These are phyloP conservation scores for Drosophila gunungcola DNA, from an alignment of 1,140 invertebrate species.

Conservation along the genomic window DNA sequence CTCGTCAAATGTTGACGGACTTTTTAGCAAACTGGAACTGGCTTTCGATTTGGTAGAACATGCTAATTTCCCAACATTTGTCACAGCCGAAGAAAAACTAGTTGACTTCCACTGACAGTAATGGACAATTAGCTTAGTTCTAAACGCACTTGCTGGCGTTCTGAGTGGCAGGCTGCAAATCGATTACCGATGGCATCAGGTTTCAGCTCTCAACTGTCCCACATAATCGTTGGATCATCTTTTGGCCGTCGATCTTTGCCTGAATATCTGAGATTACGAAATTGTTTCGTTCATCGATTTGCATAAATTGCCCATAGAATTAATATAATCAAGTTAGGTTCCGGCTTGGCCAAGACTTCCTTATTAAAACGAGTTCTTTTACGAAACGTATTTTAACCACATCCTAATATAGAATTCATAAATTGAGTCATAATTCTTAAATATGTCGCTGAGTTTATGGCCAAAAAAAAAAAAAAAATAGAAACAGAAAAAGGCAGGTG, in stretches of 20 bases:
- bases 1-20: constrained; percentile 31
- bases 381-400: constrained; percentile 24
- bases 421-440: constrained; percentile 54
- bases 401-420: constrained; percentile 59
- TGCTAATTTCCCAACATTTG: constrained; percentile 51
- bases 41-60: constrained; percentile 22
- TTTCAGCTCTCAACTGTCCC: constrained; percentile 16
- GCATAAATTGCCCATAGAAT: constrained; percentile 58
- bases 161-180: constrained; percentile 37
- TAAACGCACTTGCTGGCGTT: constrained; percentile 43
- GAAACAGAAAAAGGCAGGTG: constrained; percentile 17
- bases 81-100: constrained; percentile 50
- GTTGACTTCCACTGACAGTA: constrained; percentile 48
- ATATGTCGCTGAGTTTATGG: constrained; percentile 27
- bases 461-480: constrained; percentile 4
- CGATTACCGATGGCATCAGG: constrained; percentile 21
- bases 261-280: constrained; percentile 26
- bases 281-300: constrained; percentile 42
- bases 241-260: constrained; percentile 11
- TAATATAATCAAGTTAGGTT: constrained; percentile 54
- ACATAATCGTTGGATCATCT: constrained; percentile 25
- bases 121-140: constrained; percentile 74
- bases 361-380: constrained; percentile 68
- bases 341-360: constrained; percentile 61
- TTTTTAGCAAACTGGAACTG: constrained; percentile 31